Conservation (phyloP, 2,113 vertebrate species). For the Cinclus mexicanus region DNA sequence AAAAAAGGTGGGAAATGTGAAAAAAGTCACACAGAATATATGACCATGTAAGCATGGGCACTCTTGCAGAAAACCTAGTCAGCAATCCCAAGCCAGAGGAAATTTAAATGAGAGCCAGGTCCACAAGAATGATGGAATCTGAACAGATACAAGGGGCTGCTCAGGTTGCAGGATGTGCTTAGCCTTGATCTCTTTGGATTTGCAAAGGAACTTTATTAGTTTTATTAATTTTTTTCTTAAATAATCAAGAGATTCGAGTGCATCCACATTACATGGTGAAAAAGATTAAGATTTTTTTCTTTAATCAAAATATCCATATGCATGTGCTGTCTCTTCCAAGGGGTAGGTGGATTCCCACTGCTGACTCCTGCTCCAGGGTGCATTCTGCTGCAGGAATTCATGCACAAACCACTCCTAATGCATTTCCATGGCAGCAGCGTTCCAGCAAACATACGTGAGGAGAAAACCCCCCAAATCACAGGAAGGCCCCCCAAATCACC, state of each 20-base stretch:
- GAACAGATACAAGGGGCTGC: constrained; percentile 72
- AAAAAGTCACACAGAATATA: constrained; percentile 77
- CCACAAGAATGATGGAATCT: constrained; percentile 71
- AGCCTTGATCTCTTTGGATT: constrained; percentile 81
- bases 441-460: neutral
- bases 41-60: constrained; percentile 86
- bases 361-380: constrained; percentile 32
- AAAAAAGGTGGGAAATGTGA: constrained; percentile 47
- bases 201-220: constrained; percentile 84
- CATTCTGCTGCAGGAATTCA: constrained; percentile 15
- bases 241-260: constrained; percentile 78
- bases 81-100: constrained; percentile 81
- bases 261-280: constrained; percentile 76
- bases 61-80: constrained; percentile 98
- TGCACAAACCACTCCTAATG: constrained; percentile 3
- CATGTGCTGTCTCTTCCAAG: constrained; percentile 37
- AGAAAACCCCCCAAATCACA: neutral
- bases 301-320: constrained; percentile 75
- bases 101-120: constrained; percentile 87
- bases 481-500: neutral
- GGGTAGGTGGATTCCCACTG: constrained; percentile 41
- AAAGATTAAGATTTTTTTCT: constrained; percentile 68
- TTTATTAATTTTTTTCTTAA: constrained; percentile 82
- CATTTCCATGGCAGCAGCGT: neutral
- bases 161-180: constrained; percentile 83